A percentile compares a stretch with the other conserved stretches of the same genome.
These are phyloP conservation scores for Branchipolynoe longqiensis DNA, from an alignment of 2,888 invertebrate species.

Conservation along the genomic window DNA sequence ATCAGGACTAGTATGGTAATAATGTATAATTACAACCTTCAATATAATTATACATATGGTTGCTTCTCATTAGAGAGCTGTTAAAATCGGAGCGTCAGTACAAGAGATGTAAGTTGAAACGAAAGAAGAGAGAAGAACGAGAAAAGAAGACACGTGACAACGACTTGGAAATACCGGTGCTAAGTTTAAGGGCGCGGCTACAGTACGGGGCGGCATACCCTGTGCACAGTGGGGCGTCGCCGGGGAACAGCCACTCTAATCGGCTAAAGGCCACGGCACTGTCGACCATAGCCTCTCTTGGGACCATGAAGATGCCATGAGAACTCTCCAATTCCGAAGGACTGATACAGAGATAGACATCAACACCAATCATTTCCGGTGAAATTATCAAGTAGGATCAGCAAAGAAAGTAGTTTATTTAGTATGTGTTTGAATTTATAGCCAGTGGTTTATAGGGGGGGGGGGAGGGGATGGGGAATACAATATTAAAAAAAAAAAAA, in stretches of 20 bases:
- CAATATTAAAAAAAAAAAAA: no score
- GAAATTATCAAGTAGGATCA: no score
- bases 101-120: constrained; percentile 3
- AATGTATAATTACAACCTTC: no score
- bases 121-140: not conserved
- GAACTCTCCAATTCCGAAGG: no score
- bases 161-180: not conserved
- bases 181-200: not conserved
- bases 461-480: no score
- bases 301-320: constrained; percentile 37
- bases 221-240: not conserved
- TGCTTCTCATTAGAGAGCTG: constrained; percentile 4
- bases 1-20: no score
- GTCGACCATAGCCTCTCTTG: constrained; percentile 10
- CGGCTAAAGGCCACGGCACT: constrained; percentile 13
- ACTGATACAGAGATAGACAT: no score
- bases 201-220: constrained; percentile 9
- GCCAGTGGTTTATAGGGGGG: no score
- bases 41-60: no score
- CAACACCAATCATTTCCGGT: no score
- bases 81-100: constrained; percentile 13
- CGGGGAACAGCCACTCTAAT: not conserved
- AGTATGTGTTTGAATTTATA: no score
- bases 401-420: no score
- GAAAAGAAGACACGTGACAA: not conserved